Evolutionary conservation across 2,113 vertebrate genomes (phyloP).

Genomic region (Corythaeola cristata): DNA sequence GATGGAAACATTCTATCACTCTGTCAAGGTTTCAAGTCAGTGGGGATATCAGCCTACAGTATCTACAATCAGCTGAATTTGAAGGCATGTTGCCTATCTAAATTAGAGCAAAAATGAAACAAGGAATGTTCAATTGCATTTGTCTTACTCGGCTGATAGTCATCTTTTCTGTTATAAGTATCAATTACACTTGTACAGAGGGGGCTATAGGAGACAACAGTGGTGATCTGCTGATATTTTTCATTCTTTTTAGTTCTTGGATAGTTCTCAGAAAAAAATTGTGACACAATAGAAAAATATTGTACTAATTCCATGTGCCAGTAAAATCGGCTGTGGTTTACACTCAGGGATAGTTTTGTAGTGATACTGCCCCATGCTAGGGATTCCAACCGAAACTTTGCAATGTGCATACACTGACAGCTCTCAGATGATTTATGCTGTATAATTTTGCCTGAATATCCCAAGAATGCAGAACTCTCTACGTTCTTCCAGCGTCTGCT

Average conservation of each 20-base stretch:
- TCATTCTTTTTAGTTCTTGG: conserved; percentile 78
- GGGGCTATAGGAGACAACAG: conserved; percentile 80
- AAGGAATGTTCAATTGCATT: not conserved
- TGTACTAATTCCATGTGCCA: not conserved
- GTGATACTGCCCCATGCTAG: not conserved
- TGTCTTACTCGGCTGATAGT: conserved; percentile 64
- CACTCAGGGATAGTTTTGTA: not conserved
- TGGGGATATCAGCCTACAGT: not conserved
- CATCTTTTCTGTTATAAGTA: conserved; percentile 72
- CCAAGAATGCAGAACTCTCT: not conserved
- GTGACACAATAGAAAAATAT: not conserved
- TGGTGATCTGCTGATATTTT: conserved; percentile 80
- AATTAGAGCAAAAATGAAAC: not conserved
- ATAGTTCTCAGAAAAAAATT: conserved; percentile 77
- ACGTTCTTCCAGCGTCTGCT: not conserved
- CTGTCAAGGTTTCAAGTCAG: not conserved
- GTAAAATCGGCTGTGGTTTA: not conserved
- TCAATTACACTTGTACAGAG: conserved; percentile 79
- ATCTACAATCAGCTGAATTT: not conserved
- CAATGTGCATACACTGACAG: not conserved
- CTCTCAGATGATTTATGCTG: not conserved
- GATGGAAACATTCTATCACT: not conserved
- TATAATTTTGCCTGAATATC: not conserved
- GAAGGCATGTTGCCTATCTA: not conserved
- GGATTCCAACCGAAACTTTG: not conserved